Percentiles rank a stretch among this genome's conserved stretches.
phyloP scores from a whole-genome alignment of 2,797 vertebrate genomes.

The Yasuhikotakia modesta region DNA sequence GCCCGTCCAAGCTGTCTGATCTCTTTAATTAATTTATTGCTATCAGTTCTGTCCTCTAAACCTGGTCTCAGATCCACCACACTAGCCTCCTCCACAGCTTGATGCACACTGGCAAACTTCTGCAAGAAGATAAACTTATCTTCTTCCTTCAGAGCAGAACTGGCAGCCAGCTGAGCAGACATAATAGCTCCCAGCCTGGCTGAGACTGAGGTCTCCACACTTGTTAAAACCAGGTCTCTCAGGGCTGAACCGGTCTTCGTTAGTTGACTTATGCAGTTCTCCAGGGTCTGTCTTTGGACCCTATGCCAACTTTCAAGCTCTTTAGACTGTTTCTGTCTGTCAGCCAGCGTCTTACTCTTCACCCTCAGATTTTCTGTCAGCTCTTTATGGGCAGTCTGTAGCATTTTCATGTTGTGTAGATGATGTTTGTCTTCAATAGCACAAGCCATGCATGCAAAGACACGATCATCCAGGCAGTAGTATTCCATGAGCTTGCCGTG shows the following conservation, averaged over 20 bases:
- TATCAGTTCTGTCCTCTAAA: constrained; percentile 57
- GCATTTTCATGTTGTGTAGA: constrained; percentile 71
- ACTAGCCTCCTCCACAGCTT: constrained; percentile 66
- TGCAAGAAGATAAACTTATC: constrained; percentile 67
- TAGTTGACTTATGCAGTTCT: constrained; percentile 57
- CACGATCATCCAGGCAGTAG: constrained; percentile 69
- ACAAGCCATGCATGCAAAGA: constrained; percentile 68
- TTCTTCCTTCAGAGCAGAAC: neutral
- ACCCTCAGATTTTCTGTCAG: constrained; percentile 58
- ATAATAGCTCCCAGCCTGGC: constrained; percentile 61
- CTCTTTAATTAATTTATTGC: constrained; percentile 59
- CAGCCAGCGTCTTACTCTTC: constrained; percentile 52
- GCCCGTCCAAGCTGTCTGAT: constrained; percentile 51
- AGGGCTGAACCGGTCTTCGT: constrained; percentile 58
- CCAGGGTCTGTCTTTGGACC: constrained; percentile 57
- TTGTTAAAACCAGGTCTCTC: constrained; percentile 56
- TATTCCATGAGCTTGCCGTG: constrained; percentile 71
- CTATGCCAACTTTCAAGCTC: constrained; percentile 66
- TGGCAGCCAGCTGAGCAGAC: constrained; percentile 48
- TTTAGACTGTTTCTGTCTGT: constrained; percentile 27
- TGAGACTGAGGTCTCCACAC: constrained; percentile 64
- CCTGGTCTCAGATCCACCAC: constrained; percentile 63
- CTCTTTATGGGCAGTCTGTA: constrained; percentile 67
- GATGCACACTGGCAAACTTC: constrained; percentile 66
- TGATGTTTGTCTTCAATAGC: constrained; percentile 70